Base-by-base conservation (phyloP, 2,113 vertebrate genomes). In the Hydropotes inermis region DNA sequence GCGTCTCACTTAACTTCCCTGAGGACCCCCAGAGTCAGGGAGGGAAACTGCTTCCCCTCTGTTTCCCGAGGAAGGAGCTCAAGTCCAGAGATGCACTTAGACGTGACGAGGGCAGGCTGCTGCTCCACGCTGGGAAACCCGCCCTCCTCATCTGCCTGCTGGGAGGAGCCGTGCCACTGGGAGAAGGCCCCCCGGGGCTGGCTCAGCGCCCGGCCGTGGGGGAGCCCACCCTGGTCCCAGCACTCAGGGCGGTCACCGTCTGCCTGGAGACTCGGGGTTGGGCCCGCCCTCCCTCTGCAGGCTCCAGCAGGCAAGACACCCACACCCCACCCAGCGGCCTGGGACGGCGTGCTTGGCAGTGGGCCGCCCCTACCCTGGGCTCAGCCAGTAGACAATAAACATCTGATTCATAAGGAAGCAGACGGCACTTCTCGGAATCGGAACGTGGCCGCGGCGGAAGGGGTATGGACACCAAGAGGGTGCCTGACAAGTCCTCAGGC, bases 351-450 rank as follows among this genome's bases (percentile, higher is more conserved):
- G 43, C 54, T 28, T 89, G 89, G 89, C 85, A 36, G 3, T 3
- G 2, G 43, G 67, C 91, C 7, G 36, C 36, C 50, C 50, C 60
- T 3, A 4, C 55, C 86, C 79, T 4, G n/a, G 54, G 52, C 39
- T 55, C 70, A 3, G 83, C 7, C 1, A 8, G 67, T 39, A 1
- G 6, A 0, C 50, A 30, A 36, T 81, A 82, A 90, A 86, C 87
- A 54, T 52, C 55, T 87, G 92, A 88, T 76, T 95, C 97, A 92
- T 19, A n/a, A 78, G 64, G 91, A 96, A 85, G 47, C 87, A 57
- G 10, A 95, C 27, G 21, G 27, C 36, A 25, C 36, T 39, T 92
- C 91, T 87, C 4, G 0, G 95, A 97, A 94, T 50, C 8, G 0
- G n/a, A 74, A 36, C 43, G 0, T 13, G 28, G 95, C 28, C 1